These are phyloP conservation scores for Guaruba guarouba DNA, from an alignment of 2,113 vertebrate species.

Conservation along the genomic window DNA sequence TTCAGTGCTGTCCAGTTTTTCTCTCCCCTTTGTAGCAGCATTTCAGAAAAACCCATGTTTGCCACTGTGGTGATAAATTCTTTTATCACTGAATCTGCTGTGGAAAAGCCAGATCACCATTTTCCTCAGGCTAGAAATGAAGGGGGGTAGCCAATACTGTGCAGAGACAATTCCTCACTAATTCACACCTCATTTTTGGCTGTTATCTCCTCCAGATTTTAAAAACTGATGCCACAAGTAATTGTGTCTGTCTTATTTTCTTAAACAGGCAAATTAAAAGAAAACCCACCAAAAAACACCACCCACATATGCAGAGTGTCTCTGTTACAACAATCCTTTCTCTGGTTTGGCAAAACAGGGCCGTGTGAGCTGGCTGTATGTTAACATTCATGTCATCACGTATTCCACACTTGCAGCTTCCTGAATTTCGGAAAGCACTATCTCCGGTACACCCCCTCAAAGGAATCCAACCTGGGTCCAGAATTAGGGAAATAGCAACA, in stretches of 20 bases:
- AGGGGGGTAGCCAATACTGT: too few relatives aligned
- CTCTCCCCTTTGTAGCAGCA: background rate
- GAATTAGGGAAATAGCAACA: background rate
- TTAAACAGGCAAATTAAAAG: background rate
- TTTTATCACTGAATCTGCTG: background rate
- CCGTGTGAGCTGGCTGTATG: fast-evolving
- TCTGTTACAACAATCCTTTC: fast-evolving
- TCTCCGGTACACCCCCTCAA: fast-evolving
- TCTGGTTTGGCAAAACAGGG: background rate
- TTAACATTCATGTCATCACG: fast-evolving
- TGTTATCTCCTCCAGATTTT: background rate
- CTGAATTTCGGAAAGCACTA: background rate
- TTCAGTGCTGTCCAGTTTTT: background rate
- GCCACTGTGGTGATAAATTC: background rate
- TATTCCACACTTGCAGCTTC: background rate
- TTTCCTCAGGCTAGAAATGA: background rate
- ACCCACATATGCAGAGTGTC: too few relatives aligned
- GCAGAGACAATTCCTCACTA: background rate
- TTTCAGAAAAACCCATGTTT: background rate
- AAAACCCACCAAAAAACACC: background rate
- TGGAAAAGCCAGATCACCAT: background rate
- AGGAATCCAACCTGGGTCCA: background rate
- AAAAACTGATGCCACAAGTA: background rate
- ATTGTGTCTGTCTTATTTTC: background rate
- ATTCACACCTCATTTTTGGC: background rate